Base-by-base conservation (phyloP, 53 echinoderm and acorn worm genomes). In the Paracentrotus lividus region DNA sequence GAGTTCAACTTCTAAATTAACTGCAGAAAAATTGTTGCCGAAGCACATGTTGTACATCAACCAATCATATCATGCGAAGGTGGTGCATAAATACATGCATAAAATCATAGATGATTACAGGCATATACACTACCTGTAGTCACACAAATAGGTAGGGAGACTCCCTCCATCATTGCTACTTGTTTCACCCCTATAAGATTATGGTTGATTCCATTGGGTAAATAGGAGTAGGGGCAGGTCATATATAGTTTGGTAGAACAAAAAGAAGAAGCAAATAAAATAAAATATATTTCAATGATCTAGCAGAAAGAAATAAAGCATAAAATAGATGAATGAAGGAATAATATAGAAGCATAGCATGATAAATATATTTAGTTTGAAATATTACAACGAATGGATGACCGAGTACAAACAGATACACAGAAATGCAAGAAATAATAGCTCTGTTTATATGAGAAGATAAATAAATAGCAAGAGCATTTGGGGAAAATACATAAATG, bases 61-160 rank as follows among this genome's bases (percentile, higher is more conserved):
- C n/a, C 27, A 64, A 72, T 72, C 21, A 21, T 36, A 40, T 72
- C 36, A 38, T 72, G 72, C 40, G 31, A 7, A 13, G 18, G 40
- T n/a, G 34, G 33, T 67, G 33, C 21, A 5, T 0, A 72, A 3
- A 55, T 3, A 34, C 86, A 86, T 86, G 86, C 86, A 55, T 44
- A 81, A 56, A 32, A 23, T 86, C 56, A 85, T 27, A 51, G 14
- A 27, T 27, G 56, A 86, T n/a, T 36, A 86, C 86, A 86, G 86
- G 86, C 89, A 51, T 24, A 72, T 72, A 90, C 32, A 72, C 13
- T 90, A 90, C 90, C 90, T 90, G 75, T 90, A 69, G 21, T 90
- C 90, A 90, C 90, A 90, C 49, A 90, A 12, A 90, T 69, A 90
- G 32, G 49, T 90, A 72, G 90, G 90, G 90, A 47, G 23, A 90